Base-by-base conservation (phyloP, 2,113 vertebrate genomes). In the Limanda limanda region DNA sequence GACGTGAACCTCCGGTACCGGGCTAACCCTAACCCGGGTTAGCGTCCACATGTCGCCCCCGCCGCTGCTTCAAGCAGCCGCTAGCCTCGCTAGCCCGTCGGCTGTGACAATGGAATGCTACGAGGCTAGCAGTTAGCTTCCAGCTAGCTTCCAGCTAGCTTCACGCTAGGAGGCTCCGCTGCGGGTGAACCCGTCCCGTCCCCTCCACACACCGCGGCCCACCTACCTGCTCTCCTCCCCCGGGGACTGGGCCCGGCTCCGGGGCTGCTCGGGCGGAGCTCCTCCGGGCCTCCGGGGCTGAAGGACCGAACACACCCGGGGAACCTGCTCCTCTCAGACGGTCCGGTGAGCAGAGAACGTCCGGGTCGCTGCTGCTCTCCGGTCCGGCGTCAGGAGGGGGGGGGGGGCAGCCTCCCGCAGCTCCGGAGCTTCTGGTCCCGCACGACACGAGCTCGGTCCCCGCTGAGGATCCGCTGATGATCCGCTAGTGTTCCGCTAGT, bases 81-180 rank as follows among this genome's bases (percentile, higher is more conserved):
- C 61, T 85, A 82, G 83, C 79, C 6, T 79, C 47, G 54, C 52
- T 74, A 76, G 56, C 72, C n/a, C 21, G 24, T 7, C 56, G 5
- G 61, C 81, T 60, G 52, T 92, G 91, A 93, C 92, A 93, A 93
- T 93, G 86, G 89, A 81, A 91, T 88, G 88, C 79, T 91, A 65
- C 35, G 48, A 71, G 17, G 82, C 66, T 91, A 90, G 55, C 62
- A 2, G 63, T 55, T 85, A 83, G 78, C 80, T 25, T 1, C 20
- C 14, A 40, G 83, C 76, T 86, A 88, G 82, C 68, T 31, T 31
- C 27, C 27, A n/a, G n/a, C n/a, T n/a, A n/a, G n/a, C n/a, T n/a
- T n/a, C n/a, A n/a, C n/a, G n/a, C n/a, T n/a, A n/a, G n/a, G n/a
- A n/a, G n/a, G n/a, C n/a, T n/a, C n/a, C n/a, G n/a, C 45, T 17